Base-by-base conservation (phyloP, 2,888 invertebrate species). In the Xanthia togata region DNA sequence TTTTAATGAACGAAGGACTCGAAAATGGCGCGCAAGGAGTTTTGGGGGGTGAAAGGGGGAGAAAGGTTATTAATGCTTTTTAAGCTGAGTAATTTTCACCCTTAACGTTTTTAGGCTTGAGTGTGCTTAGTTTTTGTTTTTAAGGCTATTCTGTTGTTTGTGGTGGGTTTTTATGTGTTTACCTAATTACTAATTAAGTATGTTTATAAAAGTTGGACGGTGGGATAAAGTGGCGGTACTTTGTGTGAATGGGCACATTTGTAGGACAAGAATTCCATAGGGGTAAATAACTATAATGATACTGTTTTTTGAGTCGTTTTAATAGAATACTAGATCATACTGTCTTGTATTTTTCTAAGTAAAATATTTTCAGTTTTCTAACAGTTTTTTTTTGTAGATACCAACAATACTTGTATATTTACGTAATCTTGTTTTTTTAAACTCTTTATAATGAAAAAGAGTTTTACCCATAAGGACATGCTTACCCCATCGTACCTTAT, bases 41-140 rank as follows among this genome's bases (percentile, higher is more conserved):
- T 91, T 89, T 79, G 78, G 78, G 85, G 87, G 91, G 93, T 26
- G 35, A 23, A 67, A 17, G 90, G 92, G 92, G 92, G 91, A 92
- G 92, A 90, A 94, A 91, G 93, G 94, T 95, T 95, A 95, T 96
- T 96, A 96, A 96, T 96, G 96, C 94, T 96, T 95, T 95, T 95
- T 95, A 95, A 94, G 94, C 95, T 90, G 93, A 91, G 94, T 93
- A 94, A 95, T 95, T 95, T 94, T 93, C 91, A 87, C 92, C 93
- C 91, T 90, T 93, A 94, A 93, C 91, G 94, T 91, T 91, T 89
- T 89, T 88, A 88, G 89, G 87, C 87, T 75, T 69, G 83, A 82
- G 86, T 79, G 85, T 87, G 89, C 78, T 88, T 88, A 88, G 90
- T 89, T 92, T 92, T 93, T 91, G 91, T 90, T 91, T 92, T 91